Evolutionary conservation across 2,888 invertebrate species (phyloP).

Genomic region (Nephrotoma guestfalica): DNA sequence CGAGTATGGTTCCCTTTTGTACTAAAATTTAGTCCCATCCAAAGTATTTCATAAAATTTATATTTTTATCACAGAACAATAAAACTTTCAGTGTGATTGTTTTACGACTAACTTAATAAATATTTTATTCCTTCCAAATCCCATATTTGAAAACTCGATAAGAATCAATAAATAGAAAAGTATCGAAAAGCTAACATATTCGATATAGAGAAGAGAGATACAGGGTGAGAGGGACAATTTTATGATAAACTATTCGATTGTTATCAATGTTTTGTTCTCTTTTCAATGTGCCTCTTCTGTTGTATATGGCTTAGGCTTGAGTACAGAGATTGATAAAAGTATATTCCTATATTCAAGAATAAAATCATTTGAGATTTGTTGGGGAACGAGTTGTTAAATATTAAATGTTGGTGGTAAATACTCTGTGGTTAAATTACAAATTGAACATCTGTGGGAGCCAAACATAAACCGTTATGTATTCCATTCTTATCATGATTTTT

Average conservation of each 20-base stretch:
- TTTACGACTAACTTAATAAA: not conserved
- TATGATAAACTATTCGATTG: not conserved
- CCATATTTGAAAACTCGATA: not conserved
- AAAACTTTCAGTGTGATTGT: not conserved
- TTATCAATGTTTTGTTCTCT: not conserved
- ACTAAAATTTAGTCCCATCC: not conserved
- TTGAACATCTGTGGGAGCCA: not conserved
- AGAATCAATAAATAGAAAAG: not conserved
- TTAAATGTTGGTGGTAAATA: not conserved
- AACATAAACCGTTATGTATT: not conserved
- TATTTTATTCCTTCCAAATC: not conserved
- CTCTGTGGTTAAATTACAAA: not conserved
- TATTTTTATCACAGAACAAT: not conserved
- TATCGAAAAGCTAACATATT: not conserved
- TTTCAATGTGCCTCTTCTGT: not conserved
- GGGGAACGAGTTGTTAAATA: not conserved
- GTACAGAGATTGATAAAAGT: not conserved
- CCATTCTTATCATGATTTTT: not conserved
- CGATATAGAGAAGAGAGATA: not conserved
- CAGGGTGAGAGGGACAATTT: not conserved
- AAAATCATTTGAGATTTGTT: not conserved
- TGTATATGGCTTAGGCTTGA: not conserved
- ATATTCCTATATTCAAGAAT: not conserved
- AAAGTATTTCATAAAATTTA: not conserved
- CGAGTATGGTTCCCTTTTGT: not conserved